Conservation (phyloP, 2,113 vertebrate genomes). For the Apistogramma diplotaenia region DNA sequence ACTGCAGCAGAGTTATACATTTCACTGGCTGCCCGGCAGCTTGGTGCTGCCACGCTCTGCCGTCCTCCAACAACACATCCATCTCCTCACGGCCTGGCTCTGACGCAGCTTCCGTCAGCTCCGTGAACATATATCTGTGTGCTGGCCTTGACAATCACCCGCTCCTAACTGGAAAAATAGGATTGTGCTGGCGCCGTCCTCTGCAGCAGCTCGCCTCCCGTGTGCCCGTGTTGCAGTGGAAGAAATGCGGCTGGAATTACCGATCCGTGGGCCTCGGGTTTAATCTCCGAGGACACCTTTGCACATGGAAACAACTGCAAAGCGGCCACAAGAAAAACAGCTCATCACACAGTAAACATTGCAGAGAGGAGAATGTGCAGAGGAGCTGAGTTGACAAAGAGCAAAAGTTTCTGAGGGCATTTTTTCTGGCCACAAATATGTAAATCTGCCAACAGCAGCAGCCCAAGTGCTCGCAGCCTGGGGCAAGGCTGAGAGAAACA, state of each 20-base stretch:
- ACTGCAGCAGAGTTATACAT: neutral
- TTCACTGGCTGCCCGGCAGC: slow-evolving; percentile 2
- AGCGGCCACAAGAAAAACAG: slow-evolving; percentile 57
- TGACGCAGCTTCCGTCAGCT: slow-evolving; percentile 1
- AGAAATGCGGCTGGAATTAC: slow-evolving; percentile 68
- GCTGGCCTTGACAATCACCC: slow-evolving; percentile 13
- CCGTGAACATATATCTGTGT: slow-evolving; percentile 1
- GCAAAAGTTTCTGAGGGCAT: neutral
- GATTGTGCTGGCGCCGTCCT: slow-evolving; percentile 58
- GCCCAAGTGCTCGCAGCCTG: neutral
- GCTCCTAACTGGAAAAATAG: slow-evolving; percentile 50
- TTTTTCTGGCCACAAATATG: neutral
- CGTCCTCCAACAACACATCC: neutral
- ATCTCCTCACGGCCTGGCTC: neutral
- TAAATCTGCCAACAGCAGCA: neutral
- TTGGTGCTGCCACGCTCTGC: neutral
- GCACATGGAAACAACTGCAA: slow-evolving; percentile 62
- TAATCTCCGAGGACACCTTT: slow-evolving; percentile 70
- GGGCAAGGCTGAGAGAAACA: neutral
- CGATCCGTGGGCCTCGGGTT: slow-evolving; percentile 27
- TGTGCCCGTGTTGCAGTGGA: slow-evolving; percentile 48
- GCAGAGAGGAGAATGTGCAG: neutral
- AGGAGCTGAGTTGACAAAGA: slow-evolving; percentile 7
- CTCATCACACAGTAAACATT: slow-evolving; percentile 54
- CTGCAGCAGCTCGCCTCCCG: slow-evolving; percentile 39